Base-by-base conservation (phyloP, 2,888 invertebrate species). In the Drosophila birchii region DNA sequence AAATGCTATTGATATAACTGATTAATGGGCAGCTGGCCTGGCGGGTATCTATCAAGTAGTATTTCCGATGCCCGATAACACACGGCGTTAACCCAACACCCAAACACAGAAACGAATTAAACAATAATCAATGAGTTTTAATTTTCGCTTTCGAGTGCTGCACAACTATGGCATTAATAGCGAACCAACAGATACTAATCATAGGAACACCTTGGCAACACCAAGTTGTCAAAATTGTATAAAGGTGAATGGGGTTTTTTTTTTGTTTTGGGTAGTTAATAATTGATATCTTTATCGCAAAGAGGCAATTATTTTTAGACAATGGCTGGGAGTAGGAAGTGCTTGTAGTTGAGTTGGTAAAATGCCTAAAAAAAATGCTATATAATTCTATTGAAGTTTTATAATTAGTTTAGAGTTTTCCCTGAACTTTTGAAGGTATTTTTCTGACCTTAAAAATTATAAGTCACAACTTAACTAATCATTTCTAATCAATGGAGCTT, bases 11-110 rank as follows among this genome's bases (percentile, higher is more conserved):
- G 68, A 68, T 69, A 47, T 75, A 44, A 44, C 64, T 75, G 83
- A 86, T 86, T 69, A 80, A 73, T 83, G 57, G 44, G 51, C 59
- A 39, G 60, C 49, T 69, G 53, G 49, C 44, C 47, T 68, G 53
- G 44, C 45, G 32, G 55, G 44, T 80, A 78, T 80, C 86, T 68
- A 49, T 60, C 68, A 74, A 86, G 83, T 86, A 78, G 83, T 86
- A 78, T 83, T 76, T 78, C 80, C 83, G 69, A 84, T 79, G 69
- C 54, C 69, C 66, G 75, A 69, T 75, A 82, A 49, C 61, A 45
- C 49, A 54, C 55, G 43, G 43, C 29, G 23, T 36, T 44, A 59
- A 55, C 47, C 34, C 74, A 59, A 18, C 53, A 14, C n/a, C n/a
- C n/a, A 43, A 45, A 34, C 36, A 59, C 32, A 39, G 36, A 43